Base-by-base conservation (phyloP, 2,113 vertebrate genomes). In the Dicentrarchus labrax region DNA sequence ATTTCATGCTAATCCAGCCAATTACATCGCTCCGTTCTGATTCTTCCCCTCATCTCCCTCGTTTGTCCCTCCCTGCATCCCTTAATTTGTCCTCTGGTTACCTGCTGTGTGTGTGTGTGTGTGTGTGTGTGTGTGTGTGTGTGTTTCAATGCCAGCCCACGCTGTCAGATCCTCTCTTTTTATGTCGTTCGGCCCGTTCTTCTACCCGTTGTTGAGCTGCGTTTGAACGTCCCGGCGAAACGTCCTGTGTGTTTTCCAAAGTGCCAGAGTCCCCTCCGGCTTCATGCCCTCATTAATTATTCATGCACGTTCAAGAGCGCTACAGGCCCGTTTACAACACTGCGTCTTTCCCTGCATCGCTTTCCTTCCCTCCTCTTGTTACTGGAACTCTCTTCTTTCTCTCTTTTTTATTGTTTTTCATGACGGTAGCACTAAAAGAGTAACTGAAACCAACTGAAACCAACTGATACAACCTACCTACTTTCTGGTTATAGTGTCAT, bases 181-280 rank as follows among this genome's bases (percentile, higher is more conserved):
- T 2, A 60, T 15, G 21, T 43, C 19, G 13, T n/a, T 54, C n/a
- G 1, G 3, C 16, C 36, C 22, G 8, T 51, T 8, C n/a, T 5
- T 47, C 57, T 4, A 6, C 15, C 30, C 30, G 30, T 30, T 0
- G 30, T 30, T 30, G 30, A 30, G 30, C 30, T 30, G 30, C 30
- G 30, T 82, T 2, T 65, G 59, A 75, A n/a, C 16, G 38, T 78
- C 45, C 24, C 9, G 30, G 16, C 6, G 48, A 67, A 86, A 60
- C 38, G 41, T 72, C 85, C 78, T 1, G 57, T 80, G 76, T 75
- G 30, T 89, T 86, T 76, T 80, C 77, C 56, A 60, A 76, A 85
- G 66, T 36, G 67, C 53, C 51, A 38, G 1, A 0, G 17, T 68
- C 71, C 82, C 51, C 43, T 82, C 78, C 43, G 41, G 72, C 79